Base-by-base conservation (phyloP, 2,797 vertebrate genomes). In the Sternotherus odoratus region DNA sequence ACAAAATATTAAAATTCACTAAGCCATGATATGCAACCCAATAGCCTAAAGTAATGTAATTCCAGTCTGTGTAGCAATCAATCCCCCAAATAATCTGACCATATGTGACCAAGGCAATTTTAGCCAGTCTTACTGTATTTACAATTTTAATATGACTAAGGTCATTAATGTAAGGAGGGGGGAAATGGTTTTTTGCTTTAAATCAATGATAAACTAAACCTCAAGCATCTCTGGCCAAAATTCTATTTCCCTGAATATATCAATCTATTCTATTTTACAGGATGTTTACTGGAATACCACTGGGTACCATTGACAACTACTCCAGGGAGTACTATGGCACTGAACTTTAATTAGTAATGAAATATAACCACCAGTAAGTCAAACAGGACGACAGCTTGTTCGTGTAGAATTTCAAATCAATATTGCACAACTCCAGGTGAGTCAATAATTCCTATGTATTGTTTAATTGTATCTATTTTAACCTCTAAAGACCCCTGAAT, bases 1-100 rank as follows among this genome's bases (percentile, higher is more conserved):
- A 96, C 94, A 94, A 94, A 97, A 94, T 87, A 93, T 93, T 97
- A 95, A 94, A 95, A 97, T 96, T 93, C 96, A 92, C 89, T 60
- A 80, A 79, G 92, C 92, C 78, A 39, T 79, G 60, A 90, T 97
- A 93, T 48, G 86, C 87, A 95, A 95, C 91, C 66, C 57, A 81
- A 87, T 90, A 92, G 56, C 92, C 86, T 63, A 79, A 83, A 57
- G 54, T 77, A 82, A 82, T 48, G 6, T 85, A 83, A 60, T 90
- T 96, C 86, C 54, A n/a, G 53, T 49, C 78, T 79, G 24, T 78
- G 95, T 83, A 93, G 74, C 88, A 86, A 95, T 97, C 95, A 88
- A 19, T 96, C 72, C 82, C 79, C 90, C 94, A 94, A 94, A 95
- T 94, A 96, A 96, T 56, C 49, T 95, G 92, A 74, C 50, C 15